A percentile compares a stretch with the other conserved stretches of the same genome.
These are phyloP conservation scores for Eupithecia exiguata DNA, from an alignment of 2,888 invertebrate species.

Conservation along the genomic window DNA sequence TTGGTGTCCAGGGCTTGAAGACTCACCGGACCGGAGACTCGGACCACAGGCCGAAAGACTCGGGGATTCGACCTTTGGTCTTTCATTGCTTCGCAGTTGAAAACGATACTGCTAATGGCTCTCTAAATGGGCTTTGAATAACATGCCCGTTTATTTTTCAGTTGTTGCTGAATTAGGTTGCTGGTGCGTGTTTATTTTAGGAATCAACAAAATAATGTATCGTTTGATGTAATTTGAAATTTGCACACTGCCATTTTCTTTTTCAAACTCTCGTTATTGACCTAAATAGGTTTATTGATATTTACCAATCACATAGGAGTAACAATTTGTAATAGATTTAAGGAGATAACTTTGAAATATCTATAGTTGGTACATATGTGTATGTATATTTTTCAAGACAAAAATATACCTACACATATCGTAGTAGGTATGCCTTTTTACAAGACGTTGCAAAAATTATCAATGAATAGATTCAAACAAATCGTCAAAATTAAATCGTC, in stretches of 20 bases:
- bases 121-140: background rate
- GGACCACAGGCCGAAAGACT: slow-evolving; percentile 9
- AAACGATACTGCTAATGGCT: slow-evolving; percentile 22
- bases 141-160: background rate
- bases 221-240: background rate
- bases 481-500: no score
- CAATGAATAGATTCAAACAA: no score
- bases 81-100: slow-evolving; percentile 20
- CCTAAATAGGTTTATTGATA: no score
- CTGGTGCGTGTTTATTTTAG: background rate
- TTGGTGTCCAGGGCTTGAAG: slow-evolving; percentile 45
- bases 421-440: no score
- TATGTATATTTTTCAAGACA: no score
- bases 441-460: no score
- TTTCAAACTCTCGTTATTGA: background rate
- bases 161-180: background rate
- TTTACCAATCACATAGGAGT: no score
- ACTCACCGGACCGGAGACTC: slow-evolving; percentile 37
- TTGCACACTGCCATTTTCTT: background rate
- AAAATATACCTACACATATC: no score
- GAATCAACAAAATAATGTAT: background rate
- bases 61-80: slow-evolving; percentile 31
- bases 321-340: no score
- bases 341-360: no score
- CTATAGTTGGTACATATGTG: no score